These are phyloP conservation scores for Thermophis baileyi DNA, from an alignment of 2,113 vertebrate species.

Conservation along the genomic window DNA sequence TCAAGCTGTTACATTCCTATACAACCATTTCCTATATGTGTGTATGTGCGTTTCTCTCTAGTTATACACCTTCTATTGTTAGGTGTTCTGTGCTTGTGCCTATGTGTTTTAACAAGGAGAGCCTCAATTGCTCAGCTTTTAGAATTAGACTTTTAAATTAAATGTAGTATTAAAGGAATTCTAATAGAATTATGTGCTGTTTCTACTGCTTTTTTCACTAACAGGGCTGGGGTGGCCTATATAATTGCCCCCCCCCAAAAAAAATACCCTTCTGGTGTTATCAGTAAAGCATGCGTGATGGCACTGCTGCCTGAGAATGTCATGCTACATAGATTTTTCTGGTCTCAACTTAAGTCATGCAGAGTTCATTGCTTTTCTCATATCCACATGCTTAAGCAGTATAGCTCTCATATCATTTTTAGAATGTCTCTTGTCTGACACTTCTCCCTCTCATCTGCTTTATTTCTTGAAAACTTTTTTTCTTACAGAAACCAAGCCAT, in stretches of 20 bases:
- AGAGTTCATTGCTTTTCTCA: background rate
- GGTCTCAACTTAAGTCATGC: background rate
- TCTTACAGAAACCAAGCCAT: background rate
- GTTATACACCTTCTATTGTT: background rate
- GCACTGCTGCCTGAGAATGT: background rate
- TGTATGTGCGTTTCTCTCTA: background rate
- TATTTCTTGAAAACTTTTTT: background rate
- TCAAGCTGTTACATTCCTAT: background rate
- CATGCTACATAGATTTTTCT: background rate
- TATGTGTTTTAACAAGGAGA: background rate
- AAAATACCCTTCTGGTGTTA: background rate
- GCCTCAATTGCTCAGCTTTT: background rate
- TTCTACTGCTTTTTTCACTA: background rate
- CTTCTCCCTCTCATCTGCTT: background rate
- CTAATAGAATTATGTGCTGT: background rate
- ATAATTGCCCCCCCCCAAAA: background rate
- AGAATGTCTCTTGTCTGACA: background rate
- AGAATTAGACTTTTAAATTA: conserved; percentile 23
- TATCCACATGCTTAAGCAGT: background rate
- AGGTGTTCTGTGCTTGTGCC: background rate
- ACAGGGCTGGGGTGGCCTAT: background rate
- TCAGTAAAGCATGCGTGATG: background rate
- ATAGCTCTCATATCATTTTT: background rate
- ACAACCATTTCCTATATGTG: background rate
- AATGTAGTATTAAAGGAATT: background rate